Base-by-base conservation (phyloP, 2,113 vertebrate species). In the Furnarius figulus region DNA sequence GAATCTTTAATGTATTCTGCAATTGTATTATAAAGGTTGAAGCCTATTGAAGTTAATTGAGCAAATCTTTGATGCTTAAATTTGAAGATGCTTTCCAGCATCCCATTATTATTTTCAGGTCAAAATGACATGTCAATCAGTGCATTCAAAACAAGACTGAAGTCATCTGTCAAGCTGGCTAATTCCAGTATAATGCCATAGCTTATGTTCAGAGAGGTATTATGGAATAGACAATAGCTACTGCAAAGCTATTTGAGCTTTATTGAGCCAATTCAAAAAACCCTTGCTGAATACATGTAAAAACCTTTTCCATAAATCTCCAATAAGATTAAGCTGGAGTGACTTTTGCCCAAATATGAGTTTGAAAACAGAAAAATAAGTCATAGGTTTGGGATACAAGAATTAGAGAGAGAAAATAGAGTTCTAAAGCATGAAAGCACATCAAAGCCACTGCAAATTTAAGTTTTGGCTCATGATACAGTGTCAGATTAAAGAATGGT, bases 141-240 rank as follows among this genome's bases (percentile, higher is more conserved):
- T 8, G 19, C 42, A 77, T 78, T 84, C 47, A 81, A 92, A 92
- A 87, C 25, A 85, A 75, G 25, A 56, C 55, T 89, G 46, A 90
- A 96, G 16, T 78, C 18, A 86, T 84, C 39, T 92, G 27, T 27
- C 73, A 89, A 70, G 55, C 35, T 89, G 55, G 55, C 25, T 93
- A 95, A 87, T 90, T 90, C 73, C 61, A 87, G 9, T 42, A 67
- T 63, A 94, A 92, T 80, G 14, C 47, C 61, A 78, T 21, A 47
- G 50, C 78, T 93, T 92, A 55, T 59, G 33, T 77, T 78, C 76
- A 86, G 39, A 92, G 52, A 14, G 39, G 52, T 33, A 52, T 81
- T 84, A 71, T 46, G 6, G 55, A 93, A 87, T 39, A 96, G 59
- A 93, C 67, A 90, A 94, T 63, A 93, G 67, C 42, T 80, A 59